Conservation (phyloP, 1,140 invertebrate species). For the Camponotus floridanus region DNA sequence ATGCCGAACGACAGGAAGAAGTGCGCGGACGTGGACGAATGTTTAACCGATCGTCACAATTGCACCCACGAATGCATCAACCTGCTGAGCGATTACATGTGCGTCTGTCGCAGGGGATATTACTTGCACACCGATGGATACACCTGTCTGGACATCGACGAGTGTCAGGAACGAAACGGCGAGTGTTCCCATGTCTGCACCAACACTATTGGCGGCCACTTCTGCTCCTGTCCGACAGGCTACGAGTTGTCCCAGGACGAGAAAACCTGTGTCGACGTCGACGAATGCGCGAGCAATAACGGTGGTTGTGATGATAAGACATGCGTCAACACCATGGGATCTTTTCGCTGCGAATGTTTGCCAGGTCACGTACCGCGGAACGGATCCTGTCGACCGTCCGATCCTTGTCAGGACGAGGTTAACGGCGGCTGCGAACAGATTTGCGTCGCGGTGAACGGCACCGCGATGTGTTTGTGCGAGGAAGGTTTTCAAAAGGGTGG, state of each 20-base stretch:
- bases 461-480: conserved; percentile 81
- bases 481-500: conserved; percentile 72
- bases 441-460: conserved; percentile 79
- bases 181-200: conserved; percentile 86
- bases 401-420: conserved; percentile 84
- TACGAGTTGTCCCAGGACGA: conserved; percentile 88
- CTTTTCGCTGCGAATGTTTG: conserved; percentile 86
- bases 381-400: conserved; percentile 70
- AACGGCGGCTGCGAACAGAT: conserved; percentile 89
- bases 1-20: conserved; percentile 88
- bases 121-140: conserved; percentile 90
- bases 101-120: conserved; percentile 92
- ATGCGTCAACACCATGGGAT: conserved; percentile 89
- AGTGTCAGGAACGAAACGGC: conserved; percentile 88
- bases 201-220: conserved; percentile 88
- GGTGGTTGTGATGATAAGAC: conserved; percentile 85
- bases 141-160: conserved; percentile 93
- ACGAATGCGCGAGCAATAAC: conserved; percentile 88
- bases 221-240: conserved; percentile 89
- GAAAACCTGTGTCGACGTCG: conserved; percentile 88
- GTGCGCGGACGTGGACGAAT: conserved; percentile 93
- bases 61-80: conserved; percentile 90
- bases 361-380: conserved; percentile 59
- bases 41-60: conserved; percentile 89
- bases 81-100: conserved; percentile 89